Evolutionary conservation across 2,888 invertebrate species (phyloP), one percentile per base, ranked within the genome.

Genomic region (Volucella zonaria): DNA sequence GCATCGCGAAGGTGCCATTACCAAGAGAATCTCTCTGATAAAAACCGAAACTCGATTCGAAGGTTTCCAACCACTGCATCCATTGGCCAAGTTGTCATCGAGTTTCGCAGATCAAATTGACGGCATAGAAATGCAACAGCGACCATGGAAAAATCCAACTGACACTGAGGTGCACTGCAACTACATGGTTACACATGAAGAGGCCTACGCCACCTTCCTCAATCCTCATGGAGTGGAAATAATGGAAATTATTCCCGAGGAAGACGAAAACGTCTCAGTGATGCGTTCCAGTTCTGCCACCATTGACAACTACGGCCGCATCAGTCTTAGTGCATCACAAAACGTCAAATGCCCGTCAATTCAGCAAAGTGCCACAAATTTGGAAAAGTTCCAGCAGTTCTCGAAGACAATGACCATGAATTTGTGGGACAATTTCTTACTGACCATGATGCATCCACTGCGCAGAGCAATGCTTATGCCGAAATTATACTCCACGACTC

Each of bases 171-270:
- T 90, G 1, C 90, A 90, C 58, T 88, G 89, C 75, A 91, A 90
- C 61, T 91, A 90, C 59, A 89, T 92, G 89, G 86, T 90, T 59
- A 89, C 90, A 15, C 89, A 90, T 8, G 91, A 91, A 77, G 90
- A 91, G 71, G 89, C 92, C 2, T 91, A 90, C 64, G 90, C 90
- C 3, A 91, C 91, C 0, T 90, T 90, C 49, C 89, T 92, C 15
- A 92, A 91, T 88, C 90, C 91, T 1, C 91, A 91, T 87, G 91
- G 91, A 0, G 91, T 92, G 9, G 91, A 92, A 82, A 92, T 92
- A 23, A 92, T 92, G 91, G 91, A 92, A 86, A 92, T 92, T 15
- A 92, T 92, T 80, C 91, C 92, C 43, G 91, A 92, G 77, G 91
- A 92, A 86, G 91, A 92, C 81, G 92, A 92, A 82, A 91, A 89